Base-by-base conservation (phyloP, 2,797 vertebrate genomes). In the Botia kubotai region DNA sequence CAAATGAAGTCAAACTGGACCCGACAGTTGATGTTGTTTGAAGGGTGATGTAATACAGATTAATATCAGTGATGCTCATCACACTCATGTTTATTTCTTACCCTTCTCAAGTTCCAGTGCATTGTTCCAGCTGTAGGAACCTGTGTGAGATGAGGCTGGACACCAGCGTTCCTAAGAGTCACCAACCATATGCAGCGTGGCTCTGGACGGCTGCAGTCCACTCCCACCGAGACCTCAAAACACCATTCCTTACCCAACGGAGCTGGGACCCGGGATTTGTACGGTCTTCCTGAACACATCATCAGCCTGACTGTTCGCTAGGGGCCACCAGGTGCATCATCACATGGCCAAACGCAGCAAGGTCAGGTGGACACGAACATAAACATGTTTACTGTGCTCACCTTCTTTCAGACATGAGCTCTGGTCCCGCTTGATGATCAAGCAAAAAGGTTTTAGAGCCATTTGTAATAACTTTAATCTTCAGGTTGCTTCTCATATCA, bases 181-280 rank as follows among this genome's bases (percentile, higher is more conserved):
- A 95, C 96, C 85, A 98, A 87, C 97, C 96, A 98, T 87, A 98
- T 94, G 85, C 96, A 98, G 85, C 95, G 94, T 11, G 97, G 97
- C 88, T 97, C 96, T 0, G 95, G 94, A 16, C 92, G 90, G 43
- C 96, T 96, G 87, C 97, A 98, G 89, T 98, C 97, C 91, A 98
- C 96, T 4, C 97, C 97, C 1, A 98, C 94, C 1, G 96, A 94
- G 4, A 93, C 93, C 84, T 95, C 95, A 82, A 95, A 95, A 16
- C 86, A 85, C 96, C 97, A 97, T 85, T 92, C 90, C 0, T 91
- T 89, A 84, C 89, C 94, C 33, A 84, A 82, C 6, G 92, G 92
- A 80, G 92, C 91, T 55, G 91, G 91, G 67, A 90, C 89, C 0
- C 85, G 76, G 62, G 63, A 74, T 52, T 69, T 21, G 4, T 36